phyloP scores from a whole-genome alignment of 2,888 invertebrate species.

The Tuberolachnus salignus region DNA sequence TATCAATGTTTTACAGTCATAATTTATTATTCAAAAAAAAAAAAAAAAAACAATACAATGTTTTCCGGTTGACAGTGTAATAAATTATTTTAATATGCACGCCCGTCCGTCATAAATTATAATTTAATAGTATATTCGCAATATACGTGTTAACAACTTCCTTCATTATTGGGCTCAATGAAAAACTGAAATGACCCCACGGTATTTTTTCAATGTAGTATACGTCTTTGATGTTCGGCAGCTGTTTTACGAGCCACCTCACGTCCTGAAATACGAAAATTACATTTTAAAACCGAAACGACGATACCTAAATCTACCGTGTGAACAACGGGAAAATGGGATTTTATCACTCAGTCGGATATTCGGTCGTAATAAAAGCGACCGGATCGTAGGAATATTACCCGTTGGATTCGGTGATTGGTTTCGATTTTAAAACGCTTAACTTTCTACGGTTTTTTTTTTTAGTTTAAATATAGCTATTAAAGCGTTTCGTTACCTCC shows the following conservation, averaged over 20 bases:
- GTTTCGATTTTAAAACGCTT: too few relatives aligned
- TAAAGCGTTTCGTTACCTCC: conserved; percentile 37
- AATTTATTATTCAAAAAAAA: too few relatives aligned
- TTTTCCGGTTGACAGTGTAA: not conserved
- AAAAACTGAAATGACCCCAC: conserved; percentile 58
- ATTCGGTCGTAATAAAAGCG: too few relatives aligned
- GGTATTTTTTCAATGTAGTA: conserved; percentile 56
- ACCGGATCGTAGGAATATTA: too few relatives aligned
- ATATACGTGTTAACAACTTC: conserved; percentile 55
- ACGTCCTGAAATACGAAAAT: conserved; percentile 54
- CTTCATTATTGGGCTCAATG: conserved; percentile 55
- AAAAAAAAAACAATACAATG: too few relatives aligned
- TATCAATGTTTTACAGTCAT: too few relatives aligned
- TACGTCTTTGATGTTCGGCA: conserved; percentile 57
- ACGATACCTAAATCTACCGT: too few relatives aligned
- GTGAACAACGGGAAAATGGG: too few relatives aligned
- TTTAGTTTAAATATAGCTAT: not conserved
- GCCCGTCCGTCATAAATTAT: not conserved
- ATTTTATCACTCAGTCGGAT: too few relatives aligned
- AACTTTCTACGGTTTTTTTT: too few relatives aligned
- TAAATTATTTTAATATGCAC: too few relatives aligned
- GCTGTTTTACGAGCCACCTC: conserved; percentile 54
- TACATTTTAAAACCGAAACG: not conserved
- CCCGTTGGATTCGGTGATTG: too few relatives aligned
- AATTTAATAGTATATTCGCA: conserved; percentile 18